phyloP scores from a whole-genome alignment of 2,113 vertebrate species.

The Pollachius pollachius region DNA sequence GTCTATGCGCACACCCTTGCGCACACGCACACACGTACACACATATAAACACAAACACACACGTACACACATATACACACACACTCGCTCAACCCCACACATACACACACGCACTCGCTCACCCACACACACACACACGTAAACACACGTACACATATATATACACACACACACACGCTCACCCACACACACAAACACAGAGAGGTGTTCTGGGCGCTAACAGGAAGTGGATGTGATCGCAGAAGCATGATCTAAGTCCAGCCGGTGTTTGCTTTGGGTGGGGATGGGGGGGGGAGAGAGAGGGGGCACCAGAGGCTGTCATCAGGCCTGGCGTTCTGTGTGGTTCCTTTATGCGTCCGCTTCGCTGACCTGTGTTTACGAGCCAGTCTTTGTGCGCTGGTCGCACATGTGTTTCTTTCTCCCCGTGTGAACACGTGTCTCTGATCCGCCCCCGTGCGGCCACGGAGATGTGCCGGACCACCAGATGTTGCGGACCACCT shows the following conservation, averaged over 20 bases:
- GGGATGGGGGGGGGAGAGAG: constrained; percentile 66
- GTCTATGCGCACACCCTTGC: not conserved
- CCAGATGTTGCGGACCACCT: constrained; percentile 70
- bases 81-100: constrained; percentile 57
- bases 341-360: constrained; percentile 6
- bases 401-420: not conserved
- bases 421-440: constrained; percentile 39
- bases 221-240: constrained; percentile 72
- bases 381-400: too few species aligned
- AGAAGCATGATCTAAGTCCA: constrained; percentile 73
- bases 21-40: constrained; percentile 18
- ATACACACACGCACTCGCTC: constrained; percentile 39
- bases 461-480: constrained; percentile 7
- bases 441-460: constrained; percentile 44
- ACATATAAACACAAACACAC: constrained; percentile 34
- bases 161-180: too few species aligned
- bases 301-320: constrained; percentile 70
- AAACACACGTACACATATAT: too few species aligned
- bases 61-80: constrained; percentile 8
- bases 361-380: too few species aligned
- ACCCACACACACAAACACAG: not conserved
- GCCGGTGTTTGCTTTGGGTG: constrained; percentile 73
- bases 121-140: constrained; percentile 25
- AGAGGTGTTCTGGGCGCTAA: constrained; percentile 47
- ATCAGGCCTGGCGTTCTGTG: constrained; percentile 60